Percentiles rank a stretch among this genome's conserved stretches.
Evolutionary conservation across 2,113 vertebrate species (phyloP).

Genomic region (Tursiops truncatus): DNA sequence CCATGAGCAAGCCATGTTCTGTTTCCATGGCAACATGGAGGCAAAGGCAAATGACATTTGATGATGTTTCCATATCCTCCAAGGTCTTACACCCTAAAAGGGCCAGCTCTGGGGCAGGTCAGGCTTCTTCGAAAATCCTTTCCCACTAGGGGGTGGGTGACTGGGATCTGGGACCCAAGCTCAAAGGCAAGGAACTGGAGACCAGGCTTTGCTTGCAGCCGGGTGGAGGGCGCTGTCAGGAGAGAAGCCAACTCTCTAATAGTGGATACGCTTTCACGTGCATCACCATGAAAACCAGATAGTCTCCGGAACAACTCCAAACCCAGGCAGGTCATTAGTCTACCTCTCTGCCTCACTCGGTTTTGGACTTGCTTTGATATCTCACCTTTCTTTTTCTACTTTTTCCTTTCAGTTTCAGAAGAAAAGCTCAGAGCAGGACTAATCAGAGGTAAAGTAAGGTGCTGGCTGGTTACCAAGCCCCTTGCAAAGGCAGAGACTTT

Average conservation of each 20-base stretch:
- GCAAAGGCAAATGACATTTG: conserved; percentile 67
- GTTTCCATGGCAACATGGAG: conserved; percentile 83
- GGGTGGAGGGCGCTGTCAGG: fast-evolving
- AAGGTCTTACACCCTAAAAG: neutral
- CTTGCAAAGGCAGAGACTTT: neutral
- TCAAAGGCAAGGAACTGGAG: neutral
- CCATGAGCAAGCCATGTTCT: conserved; percentile 78
- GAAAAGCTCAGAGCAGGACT: neutral
- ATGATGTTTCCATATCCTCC: conserved; percentile 57
- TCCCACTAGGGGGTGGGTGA: too few species aligned
- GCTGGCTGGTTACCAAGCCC: neutral
- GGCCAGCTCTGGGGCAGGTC: too few species aligned
- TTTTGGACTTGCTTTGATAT: neutral
- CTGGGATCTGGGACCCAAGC: neutral
- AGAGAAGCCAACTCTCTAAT: neutral
- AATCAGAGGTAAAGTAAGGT: neutral
- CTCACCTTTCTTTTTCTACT: neutral
- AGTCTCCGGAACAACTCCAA: neutral
- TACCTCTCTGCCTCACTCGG: fast-evolving
- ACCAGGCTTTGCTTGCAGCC: neutral
- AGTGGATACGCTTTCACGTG: fast-evolving
- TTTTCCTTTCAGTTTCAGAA: neutral
- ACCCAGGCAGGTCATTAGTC: neutral
- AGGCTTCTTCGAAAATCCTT: neutral
- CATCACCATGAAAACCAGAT: neutral